Percentiles rank a stretch among this genome's conserved stretches.
phyloP scores from a whole-genome alignment of 2,113 vertebrate genomes.

The Cebidichthys violaceus region DNA sequence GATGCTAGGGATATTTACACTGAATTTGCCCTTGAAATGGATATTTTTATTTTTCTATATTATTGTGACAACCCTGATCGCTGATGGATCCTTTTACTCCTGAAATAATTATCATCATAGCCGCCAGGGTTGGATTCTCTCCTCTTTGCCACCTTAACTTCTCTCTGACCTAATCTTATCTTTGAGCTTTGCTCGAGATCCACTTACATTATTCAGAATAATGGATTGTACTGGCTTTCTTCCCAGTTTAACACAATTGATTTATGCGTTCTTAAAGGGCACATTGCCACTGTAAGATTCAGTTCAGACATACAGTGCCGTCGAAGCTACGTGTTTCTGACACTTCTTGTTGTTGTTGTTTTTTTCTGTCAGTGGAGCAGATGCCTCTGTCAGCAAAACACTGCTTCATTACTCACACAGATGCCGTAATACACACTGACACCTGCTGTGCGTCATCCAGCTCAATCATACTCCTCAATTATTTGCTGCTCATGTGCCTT shows the following conservation, averaged over 20 bases:
- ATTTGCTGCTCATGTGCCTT: conserved; percentile 6
- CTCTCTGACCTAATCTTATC: conserved; percentile 22
- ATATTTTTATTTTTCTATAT: not conserved
- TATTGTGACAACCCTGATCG: not conserved
- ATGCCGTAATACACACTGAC: conserved; percentile 3
- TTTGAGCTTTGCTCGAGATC: conserved; percentile 5
- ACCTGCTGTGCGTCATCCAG: conserved; percentile 13
- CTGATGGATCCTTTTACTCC: not conserved
- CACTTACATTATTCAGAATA: conserved; percentile 14
- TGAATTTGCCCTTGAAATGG: not conserved
- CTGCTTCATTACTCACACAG: conserved; percentile 13
- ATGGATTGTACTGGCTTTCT: conserved; percentile 21
- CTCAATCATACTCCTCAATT: conserved; percentile 6
- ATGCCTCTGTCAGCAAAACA: conserved; percentile 27
- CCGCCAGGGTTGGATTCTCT: not conserved
- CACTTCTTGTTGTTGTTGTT: not conserved
- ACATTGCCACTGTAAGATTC: not conserved
- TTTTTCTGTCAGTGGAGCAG: not conserved
- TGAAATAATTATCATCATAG: not conserved
- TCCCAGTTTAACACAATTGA: conserved; percentile 26
- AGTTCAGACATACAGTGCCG: not conserved
- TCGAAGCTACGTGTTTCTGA: not conserved
- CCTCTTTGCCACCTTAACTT: conserved; percentile 2
- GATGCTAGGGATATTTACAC: not conserved
- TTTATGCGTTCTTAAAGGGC: not conserved